Evolutionary conservation across 2,888 invertebrate species (phyloP), one percentile per base, ranked within the genome.

Genomic region (Psococerastis gibbosa): DNA sequence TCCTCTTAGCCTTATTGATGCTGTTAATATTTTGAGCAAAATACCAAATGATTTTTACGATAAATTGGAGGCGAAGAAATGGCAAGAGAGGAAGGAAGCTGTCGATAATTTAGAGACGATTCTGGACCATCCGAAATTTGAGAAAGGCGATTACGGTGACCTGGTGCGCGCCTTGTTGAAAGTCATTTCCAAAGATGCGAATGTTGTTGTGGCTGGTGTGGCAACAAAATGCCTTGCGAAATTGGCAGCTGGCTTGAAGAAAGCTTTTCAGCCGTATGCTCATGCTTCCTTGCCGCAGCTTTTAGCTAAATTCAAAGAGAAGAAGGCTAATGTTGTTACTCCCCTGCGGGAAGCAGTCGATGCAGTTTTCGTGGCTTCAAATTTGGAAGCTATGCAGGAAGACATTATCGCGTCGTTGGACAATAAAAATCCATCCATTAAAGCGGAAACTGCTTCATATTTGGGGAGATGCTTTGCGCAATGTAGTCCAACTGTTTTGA

Each of bases 291-390:
- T 87, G 1, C 70, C 81, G 6, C 66, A 80, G 0, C 68, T 94
- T 42, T 62, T 98, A 27, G 95, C 97, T 55, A 98, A 97, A 63
- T 97, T 97, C 57, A 92, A 92, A 56, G 97, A 98, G 61, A 97
- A 94, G 67, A 98, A 98, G 56, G 69, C 78, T 2, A 81, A 76
- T 55, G 94, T 97, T 1, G 89, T 97, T 0, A 59, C 71, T 2
- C 81, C 87, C 0, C 63, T 98, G 35, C 67, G 87, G 43, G 94
- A 95, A 47, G 85, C 91, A 3, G 78, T 85, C 17, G 97, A 97
- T 65, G 85, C 84, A 31, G 75, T 88, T 49, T 92, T 80, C 60
- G 68, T 73, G 43, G 70, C 77, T 53, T 83, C 84, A 2, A 79
- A 70, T 44, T 62, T 88, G 31, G 89, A 89, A 64, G 69, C 74